A percentile compares a stretch with the other conserved stretches of the same genome.
phyloP scores from a whole-genome alignment of 2,113 vertebrate genomes.

The Delphinus delphis region DNA sequence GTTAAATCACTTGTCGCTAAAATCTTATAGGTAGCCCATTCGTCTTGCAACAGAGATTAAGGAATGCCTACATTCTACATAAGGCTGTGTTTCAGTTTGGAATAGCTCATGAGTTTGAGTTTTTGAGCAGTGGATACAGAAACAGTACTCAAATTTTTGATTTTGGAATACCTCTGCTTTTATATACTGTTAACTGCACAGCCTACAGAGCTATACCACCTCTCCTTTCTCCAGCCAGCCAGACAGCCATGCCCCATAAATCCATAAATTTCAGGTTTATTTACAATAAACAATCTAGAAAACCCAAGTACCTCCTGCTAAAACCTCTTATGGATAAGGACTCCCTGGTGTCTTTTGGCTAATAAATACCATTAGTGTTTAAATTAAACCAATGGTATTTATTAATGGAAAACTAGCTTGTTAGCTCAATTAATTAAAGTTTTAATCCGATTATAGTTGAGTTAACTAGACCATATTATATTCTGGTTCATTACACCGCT shows the following conservation, averaged over 20 bases:
- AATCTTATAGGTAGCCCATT: neutral
- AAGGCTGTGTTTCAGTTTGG: neutral
- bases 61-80: neutral
- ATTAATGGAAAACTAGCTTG: neutral
- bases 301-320: neutral
- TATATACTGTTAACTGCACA: neutral
- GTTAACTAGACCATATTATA: neutral
- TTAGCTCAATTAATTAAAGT: neutral
- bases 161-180: neutral
- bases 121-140: neutral
- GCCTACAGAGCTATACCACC: neutral
- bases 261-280: neutral
- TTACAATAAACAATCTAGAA: neutral
- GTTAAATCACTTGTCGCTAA: neutral
- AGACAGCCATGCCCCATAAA: neutral
- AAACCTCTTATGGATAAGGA: neutral
- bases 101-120: neutral
- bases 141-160: neutral
- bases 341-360: neutral
- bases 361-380: constrained; percentile 16
- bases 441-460: constrained; percentile 3
- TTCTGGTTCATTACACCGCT: neutral
- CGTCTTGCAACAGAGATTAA: neutral
- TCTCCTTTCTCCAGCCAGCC: neutral
- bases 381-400: constrained; percentile 5